phyloP scores from a whole-genome alignment of 2,113 vertebrate genomes.

The Narcine bancroftii region DNA sequence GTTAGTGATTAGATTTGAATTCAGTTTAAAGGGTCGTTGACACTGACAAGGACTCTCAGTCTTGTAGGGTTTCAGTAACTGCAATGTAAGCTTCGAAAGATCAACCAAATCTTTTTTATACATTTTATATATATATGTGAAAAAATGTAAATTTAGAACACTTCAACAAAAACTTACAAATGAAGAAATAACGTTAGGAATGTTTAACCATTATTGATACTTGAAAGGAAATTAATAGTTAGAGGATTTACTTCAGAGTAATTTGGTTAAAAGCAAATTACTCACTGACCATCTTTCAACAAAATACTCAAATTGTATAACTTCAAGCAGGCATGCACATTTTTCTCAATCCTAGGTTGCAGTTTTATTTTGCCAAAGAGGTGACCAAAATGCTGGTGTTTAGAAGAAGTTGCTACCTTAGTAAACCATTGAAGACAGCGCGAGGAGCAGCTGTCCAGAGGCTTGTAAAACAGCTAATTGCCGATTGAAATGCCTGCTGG shows the following conservation, averaged over 20 bases:
- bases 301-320: background rate
- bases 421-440: too few species aligned
- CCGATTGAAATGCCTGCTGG: too few species aligned
- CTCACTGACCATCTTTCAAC: background rate
- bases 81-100: constrained; percentile 66
- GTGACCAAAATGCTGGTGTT: too few species aligned
- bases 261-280: background rate
- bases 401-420: too few species aligned
- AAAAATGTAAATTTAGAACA: background rate
- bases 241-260: background rate
- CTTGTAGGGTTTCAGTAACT: constrained; percentile 75
- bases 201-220: background rate
- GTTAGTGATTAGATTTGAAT: constrained; percentile 85
- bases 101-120: constrained; percentile 53
- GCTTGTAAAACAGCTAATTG: too few species aligned
- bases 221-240: constrained; percentile 2
- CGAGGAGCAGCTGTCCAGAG: too few species aligned
- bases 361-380: too few species aligned
- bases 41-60: constrained; percentile 82
- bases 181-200: background rate
- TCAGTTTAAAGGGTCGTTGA: constrained; percentile 77
- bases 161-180: constrained; percentile 1
- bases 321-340: background rate
- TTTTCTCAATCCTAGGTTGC: background rate
- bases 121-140: background rate